Evolutionary conservation across 2,888 invertebrate species (phyloP).

Genomic region (Pseudeuparius sepicola): DNA sequence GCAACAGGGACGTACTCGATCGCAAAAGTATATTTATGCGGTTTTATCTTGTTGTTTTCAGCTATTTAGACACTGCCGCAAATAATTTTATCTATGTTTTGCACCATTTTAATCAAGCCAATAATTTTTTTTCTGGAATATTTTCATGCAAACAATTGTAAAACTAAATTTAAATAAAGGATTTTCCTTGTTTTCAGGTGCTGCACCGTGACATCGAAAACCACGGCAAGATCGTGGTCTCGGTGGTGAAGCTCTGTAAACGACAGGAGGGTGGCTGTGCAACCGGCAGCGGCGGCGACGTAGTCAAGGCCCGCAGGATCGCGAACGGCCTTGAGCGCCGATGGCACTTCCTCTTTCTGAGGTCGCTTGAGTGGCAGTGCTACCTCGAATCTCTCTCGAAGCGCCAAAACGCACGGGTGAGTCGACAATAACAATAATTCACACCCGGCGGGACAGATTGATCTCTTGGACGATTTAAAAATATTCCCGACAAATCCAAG

Average conservation of each 20-base stretch:
- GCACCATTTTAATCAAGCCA: too few species aligned
- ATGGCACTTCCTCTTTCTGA: conserved; percentile 82
- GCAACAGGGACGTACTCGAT: too few species aligned
- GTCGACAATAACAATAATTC: too few species aligned
- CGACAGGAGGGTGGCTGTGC: conserved; percentile 36
- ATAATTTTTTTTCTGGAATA: too few species aligned
- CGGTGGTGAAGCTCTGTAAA: conserved; percentile 66
- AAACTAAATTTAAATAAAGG: too few species aligned
- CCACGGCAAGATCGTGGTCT: conserved; percentile 74
- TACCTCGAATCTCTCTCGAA: conserved; percentile 73
- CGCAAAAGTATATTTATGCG: too few species aligned
- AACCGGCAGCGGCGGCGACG: conserved; percentile 31
- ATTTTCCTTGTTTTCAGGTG: conserved; percentile 59
- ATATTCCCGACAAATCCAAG: too few species aligned
- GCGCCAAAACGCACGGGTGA: conserved; percentile 54
- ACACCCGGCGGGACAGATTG: background rate
- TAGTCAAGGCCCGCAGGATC: conserved; percentile 35
- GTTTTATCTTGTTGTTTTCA: too few species aligned
- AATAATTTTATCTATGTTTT: too few species aligned
- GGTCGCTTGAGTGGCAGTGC: conserved; percentile 87
- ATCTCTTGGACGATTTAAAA: too few species aligned
- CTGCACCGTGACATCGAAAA: conserved; percentile 89
- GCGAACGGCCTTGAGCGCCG: conserved; percentile 71
- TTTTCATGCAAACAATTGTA: too few species aligned
- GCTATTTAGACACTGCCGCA: too few species aligned